These are phyloP conservation scores for Xiphias gladius DNA, from an alignment of 2,113 vertebrate species.

Conservation along the genomic window DNA sequence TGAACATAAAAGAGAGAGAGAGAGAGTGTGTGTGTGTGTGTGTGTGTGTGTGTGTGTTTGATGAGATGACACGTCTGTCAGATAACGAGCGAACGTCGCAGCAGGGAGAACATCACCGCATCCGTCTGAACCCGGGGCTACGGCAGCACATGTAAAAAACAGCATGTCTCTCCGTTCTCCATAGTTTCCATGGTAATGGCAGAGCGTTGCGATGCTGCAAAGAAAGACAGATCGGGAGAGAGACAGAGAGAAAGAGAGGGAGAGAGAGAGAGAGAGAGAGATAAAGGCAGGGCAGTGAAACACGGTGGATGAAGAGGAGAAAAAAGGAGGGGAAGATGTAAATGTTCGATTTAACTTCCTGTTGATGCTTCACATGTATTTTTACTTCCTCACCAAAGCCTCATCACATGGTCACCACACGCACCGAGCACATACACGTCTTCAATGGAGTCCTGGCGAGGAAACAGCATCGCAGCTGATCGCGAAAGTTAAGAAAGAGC, in stretches of 20 bases:
- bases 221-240: conserved; percentile 21
- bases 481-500: no score
- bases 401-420: no score
- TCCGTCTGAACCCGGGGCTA: conserved; percentile 36
- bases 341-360: conserved; percentile 16
- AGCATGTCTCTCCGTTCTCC: conserved; percentile 9
- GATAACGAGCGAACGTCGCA: conserved; percentile 7
- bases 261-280: conserved; percentile 20
- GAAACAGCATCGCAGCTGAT: no score
- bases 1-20: conserved; percentile 5
- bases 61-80: conserved; percentile 20
- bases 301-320: not conserved
- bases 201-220: conserved; percentile 69
- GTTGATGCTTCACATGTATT: no score
- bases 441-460: no score
- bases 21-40: conserved; percentile 11
- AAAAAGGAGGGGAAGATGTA: not conserved
- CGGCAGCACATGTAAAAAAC: conserved; percentile 25
- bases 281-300: not conserved
- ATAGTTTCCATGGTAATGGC: conserved; percentile 65
- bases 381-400: no score
- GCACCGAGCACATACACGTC: no score
- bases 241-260: conserved; percentile 32
- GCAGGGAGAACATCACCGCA: conserved; percentile 8
- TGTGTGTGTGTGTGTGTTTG: conserved; percentile 1